Evolutionary conservation across 1,140 invertebrate genomes (phyloP).

Genomic region (Popillia japonica): DNA sequence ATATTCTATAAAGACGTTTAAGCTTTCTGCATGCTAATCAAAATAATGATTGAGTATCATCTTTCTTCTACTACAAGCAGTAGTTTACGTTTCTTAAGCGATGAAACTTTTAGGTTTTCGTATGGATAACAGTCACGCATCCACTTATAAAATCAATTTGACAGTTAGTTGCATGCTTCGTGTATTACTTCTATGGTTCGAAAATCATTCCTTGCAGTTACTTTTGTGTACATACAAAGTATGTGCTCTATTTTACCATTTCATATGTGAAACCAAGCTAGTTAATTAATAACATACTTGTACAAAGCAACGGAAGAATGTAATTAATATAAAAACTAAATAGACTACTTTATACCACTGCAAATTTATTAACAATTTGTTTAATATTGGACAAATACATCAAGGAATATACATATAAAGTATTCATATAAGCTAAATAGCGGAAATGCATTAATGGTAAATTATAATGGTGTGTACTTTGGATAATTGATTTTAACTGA

Average conservation of each 20-base stretch:
- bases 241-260: no score
- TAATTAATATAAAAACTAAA: no score
- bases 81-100: slow-evolving; percentile 9
- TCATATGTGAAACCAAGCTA: no score
- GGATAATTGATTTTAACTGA: not conserved
- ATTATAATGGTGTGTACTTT: not conserved
- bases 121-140: not conserved
- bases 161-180: not conserved
- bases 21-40: not conserved
- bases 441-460: not conserved
- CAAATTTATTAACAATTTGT: no score
- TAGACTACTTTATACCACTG: no score
- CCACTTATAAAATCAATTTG: slow-evolving; percentile 5
- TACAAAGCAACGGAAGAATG: no score
- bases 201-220: no score
- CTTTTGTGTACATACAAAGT: no score
- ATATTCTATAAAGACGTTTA: no score
- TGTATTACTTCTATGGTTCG: not conserved
- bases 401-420: not conserved
- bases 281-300: no score
- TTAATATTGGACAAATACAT: no score
- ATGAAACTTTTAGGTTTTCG: slow-evolving; percentile 11
- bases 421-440: not conserved
- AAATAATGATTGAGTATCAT: slow-evolving; percentile 1
- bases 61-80: not conserved